Conservation (phyloP, 2,113 vertebrate genomes). For the Carettochelys insculpta region DNA sequence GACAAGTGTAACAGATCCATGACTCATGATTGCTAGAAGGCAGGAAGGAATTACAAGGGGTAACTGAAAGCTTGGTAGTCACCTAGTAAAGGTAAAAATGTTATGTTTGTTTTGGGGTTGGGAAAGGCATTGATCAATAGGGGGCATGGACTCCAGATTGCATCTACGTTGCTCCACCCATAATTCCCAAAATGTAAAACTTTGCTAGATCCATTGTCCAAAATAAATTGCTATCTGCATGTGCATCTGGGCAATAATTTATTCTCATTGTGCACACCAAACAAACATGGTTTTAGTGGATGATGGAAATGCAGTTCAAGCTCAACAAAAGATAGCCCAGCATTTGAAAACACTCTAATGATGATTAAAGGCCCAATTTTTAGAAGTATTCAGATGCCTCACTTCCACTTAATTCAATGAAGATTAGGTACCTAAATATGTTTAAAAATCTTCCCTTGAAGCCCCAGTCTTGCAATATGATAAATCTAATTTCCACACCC, state of each 20-base stretch:
- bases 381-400: not conserved
- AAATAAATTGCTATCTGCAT: not conserved
- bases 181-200: not conserved
- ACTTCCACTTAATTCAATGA: not conserved
- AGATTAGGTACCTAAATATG: not conserved
- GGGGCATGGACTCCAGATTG: conserved; percentile 11
- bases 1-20: conserved; percentile 81
- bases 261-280: conserved; percentile 18
- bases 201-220: not conserved
- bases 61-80: conserved; percentile 74
- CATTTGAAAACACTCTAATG: not conserved
- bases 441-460: not conserved
- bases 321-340: not conserved
- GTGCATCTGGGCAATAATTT: not conserved
- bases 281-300: not conserved
- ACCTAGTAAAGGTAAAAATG: conserved; percentile 63
- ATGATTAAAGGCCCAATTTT: not conserved
- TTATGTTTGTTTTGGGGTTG: conserved; percentile 69
- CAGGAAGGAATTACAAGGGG: conserved; percentile 76
- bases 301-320: not conserved
- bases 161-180: not conserved
- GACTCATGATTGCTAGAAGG: conserved; percentile 80
- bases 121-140: conserved; percentile 42
- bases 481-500: not conserved
- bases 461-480: not conserved